These are phyloP conservation scores for Buceros bicornis DNA, from an alignment of 2,797 vertebrate species.

Conservation along the genomic window DNA sequence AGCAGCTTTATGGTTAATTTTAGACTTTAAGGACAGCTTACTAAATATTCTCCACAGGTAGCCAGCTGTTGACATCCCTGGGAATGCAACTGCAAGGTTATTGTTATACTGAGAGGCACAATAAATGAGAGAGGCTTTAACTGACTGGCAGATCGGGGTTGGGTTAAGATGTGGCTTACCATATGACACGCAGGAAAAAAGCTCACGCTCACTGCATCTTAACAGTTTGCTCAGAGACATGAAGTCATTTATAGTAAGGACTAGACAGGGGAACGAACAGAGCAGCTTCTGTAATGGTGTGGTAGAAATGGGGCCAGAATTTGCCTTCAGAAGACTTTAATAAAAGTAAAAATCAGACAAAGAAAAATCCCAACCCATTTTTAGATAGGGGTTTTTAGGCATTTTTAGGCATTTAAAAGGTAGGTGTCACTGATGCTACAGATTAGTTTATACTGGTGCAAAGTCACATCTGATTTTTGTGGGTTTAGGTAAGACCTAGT, in stretches of 20 bases:
- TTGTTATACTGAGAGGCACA: background rate
- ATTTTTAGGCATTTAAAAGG: background rate
- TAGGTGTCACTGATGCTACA: background rate
- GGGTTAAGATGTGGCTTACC: conserved; percentile 8
- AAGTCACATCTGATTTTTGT: background rate
- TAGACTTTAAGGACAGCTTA: background rate
- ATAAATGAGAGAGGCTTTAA: background rate
- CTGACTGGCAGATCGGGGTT: background rate
- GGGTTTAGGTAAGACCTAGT: background rate
- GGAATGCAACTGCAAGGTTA: background rate
- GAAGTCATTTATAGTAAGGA: background rate
- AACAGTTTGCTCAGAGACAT: background rate
- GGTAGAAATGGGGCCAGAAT: background rate
- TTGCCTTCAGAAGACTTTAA: background rate
- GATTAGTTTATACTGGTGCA: background rate
- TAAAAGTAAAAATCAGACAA: background rate
- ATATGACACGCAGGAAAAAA: background rate
- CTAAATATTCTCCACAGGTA: background rate
- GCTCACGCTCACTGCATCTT: background rate
- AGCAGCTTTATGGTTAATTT: conserved; percentile 20
- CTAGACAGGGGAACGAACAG: conserved; percentile 3
- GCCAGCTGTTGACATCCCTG: background rate
- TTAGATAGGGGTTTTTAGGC: background rate
- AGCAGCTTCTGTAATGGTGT: background rate
- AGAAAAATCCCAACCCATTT: background rate